Conservation (phyloP, 2,113 vertebrate species). For the Phylloscopus whistleri region DNA sequence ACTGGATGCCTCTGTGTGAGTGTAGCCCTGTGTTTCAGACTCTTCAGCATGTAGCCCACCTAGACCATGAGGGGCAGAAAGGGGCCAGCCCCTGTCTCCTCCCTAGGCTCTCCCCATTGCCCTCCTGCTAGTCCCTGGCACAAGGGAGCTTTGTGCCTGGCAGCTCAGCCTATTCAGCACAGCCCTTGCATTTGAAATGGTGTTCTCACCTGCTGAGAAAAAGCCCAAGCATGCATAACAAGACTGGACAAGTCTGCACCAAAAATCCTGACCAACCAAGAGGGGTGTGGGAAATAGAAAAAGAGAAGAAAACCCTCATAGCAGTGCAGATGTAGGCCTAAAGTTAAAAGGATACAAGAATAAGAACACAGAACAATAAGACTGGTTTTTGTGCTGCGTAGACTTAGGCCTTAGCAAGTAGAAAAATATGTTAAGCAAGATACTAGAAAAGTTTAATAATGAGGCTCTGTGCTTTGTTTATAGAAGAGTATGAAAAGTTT, state of each 20-base stretch:
- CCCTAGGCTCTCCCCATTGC: fast-evolving
- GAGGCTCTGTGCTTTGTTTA: background rate
- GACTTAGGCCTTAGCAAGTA: background rate
- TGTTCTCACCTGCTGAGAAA: background rate
- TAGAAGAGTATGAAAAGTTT: background rate
- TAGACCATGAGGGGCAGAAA: fast-evolving
- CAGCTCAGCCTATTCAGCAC: background rate
- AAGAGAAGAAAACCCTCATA: background rate
- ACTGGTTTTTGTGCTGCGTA: background rate
- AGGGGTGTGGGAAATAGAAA: background rate
- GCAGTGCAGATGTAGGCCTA: background rate
- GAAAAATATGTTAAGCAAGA: background rate
- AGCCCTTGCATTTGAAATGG: background rate
- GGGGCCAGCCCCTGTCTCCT: fast-evolving
- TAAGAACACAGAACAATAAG: background rate
- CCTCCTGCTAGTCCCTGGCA: background rate
- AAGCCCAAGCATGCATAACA: background rate
- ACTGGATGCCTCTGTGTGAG: background rate
- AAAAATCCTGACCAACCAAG: background rate
- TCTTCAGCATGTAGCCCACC: fast-evolving
- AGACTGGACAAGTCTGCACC: background rate
- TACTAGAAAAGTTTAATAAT: background rate
- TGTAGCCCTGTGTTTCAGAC: background rate
- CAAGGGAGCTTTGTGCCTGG: fast-evolving
- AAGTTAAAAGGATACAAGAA: background rate